phyloP scores from a whole-genome alignment of 2,797 vertebrate species.

The Bradypodion pumilum region DNA sequence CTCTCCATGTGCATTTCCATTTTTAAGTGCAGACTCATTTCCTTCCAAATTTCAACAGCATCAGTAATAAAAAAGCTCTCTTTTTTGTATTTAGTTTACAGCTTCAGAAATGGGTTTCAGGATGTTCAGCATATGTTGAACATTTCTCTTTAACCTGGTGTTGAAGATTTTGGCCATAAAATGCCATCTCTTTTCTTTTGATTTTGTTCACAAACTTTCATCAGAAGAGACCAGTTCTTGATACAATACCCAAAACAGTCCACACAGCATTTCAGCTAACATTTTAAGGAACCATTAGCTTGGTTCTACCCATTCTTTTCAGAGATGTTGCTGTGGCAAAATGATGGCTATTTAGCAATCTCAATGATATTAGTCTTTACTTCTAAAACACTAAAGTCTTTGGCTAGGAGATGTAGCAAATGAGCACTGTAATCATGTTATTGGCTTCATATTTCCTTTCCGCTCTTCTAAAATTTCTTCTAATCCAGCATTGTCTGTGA shows the following conservation, averaged over 20 bases:
- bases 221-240: background rate
- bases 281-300: background rate
- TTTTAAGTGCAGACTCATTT: too few species aligned
- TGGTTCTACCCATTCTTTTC: background rate
- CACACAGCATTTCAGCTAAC: background rate
- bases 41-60: background rate
- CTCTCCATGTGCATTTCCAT: background rate
- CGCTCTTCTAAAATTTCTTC: conserved; percentile 10
- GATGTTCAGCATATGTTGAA: background rate
- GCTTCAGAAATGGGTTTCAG: conserved; percentile 9
- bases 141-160: background rate
- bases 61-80: conserved; percentile 6
- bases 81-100: conserved; percentile 18
- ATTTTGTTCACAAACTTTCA: background rate
- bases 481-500: conserved; percentile 2
- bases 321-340: background rate
- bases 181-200: background rate
- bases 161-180: background rate
- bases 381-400: background rate
- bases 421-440: background rate
- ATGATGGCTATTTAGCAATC: background rate
- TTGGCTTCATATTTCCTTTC: background rate
- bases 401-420: background rate
- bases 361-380: background rate
- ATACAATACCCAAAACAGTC: background rate